Evolutionary conservation across 2,113 vertebrate genomes (phyloP), one percentile per base, ranked within the genome.

Genomic region (Rostratula benghalensis): DNA sequence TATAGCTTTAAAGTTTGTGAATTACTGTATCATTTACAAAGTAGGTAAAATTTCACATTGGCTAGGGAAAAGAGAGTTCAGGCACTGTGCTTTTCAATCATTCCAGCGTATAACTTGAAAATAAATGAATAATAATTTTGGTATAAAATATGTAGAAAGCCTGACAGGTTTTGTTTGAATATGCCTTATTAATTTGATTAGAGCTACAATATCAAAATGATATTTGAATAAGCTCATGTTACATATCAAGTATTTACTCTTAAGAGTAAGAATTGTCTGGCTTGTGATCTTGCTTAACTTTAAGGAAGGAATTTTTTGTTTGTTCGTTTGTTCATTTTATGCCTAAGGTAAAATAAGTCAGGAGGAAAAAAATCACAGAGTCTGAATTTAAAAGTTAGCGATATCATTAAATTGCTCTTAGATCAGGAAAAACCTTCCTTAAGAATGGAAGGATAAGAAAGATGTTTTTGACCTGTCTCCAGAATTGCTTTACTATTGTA

Each of bases 341-440:
- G 84, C 69, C 76, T 85, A 50, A 45, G 87, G 30, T 80, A 86
- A 97, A 97, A 79, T 92, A 96, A 95, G 41, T 91, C 57, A 88
- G 73, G 41, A 96, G 17, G 33, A 31, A 90, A 97, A 95, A 93
- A 45, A 45, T 73, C 18, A 7, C 67, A 54, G 46, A 96, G 20
- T 84, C 59, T 93, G 46, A 78, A 90, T 75, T 69, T 45, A 46
- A 64, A 85, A 81, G 56, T 60, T 90, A 86, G 70, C 11, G 4
- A 63, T 64, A 60, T 43, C 45, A 80, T 64, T 7, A 25, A 92
- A 87, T 28, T 70, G 63, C 50, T 45, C 33, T n/a, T 13, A 89
- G 48, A 95, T 83, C 50, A 90, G 11, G 43, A 78, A 92, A 96
- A 97, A 65, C 28, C 77, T 50, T 87, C 86, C 65, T 70, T 77